Conservation (phyloP, 2,113 vertebrate species). For the Grallaria varia region DNA sequence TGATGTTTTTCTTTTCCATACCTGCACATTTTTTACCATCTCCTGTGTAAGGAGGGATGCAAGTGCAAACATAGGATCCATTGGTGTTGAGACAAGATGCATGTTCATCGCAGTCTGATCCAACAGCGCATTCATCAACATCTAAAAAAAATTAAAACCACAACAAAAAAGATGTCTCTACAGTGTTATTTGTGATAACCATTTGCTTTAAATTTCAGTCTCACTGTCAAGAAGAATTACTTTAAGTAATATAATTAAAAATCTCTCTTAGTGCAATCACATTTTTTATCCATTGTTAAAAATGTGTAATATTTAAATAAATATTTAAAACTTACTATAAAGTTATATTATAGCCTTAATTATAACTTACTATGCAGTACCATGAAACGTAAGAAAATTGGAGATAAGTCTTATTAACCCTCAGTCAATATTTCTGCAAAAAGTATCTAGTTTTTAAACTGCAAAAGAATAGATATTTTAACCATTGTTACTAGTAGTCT, state of each 20-base stretch:
- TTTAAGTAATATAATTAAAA: neutral
- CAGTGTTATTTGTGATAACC: neutral
- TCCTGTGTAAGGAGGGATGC: slow-evolving; percentile 86
- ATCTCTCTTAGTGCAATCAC: neutral
- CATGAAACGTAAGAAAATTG: neutral
- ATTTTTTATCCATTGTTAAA: neutral
- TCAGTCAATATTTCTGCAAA: neutral
- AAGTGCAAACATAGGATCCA: slow-evolving; percentile 90
- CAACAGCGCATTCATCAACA: slow-evolving; percentile 93
- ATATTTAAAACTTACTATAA: neutral
- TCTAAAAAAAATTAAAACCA: slow-evolving; percentile 70
- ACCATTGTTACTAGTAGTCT: neutral
- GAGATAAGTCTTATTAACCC: neutral
- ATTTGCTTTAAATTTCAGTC: neutral
- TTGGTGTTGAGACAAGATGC: slow-evolving; percentile 92
- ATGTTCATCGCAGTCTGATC: slow-evolving; percentile 87
- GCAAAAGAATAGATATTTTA: neutral
- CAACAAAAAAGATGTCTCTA: neutral
- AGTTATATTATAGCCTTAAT: neutral
- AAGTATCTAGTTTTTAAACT: neutral
- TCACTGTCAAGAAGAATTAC: neutral
- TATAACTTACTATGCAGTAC: neutral
- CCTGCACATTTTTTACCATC: slow-evolving; percentile 93
- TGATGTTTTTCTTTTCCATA: slow-evolving; percentile 49
- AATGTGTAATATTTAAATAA: neutral